phyloP scores from a whole-genome alignment of 2,797 vertebrate species.

The Lithobates pipiens region DNA sequence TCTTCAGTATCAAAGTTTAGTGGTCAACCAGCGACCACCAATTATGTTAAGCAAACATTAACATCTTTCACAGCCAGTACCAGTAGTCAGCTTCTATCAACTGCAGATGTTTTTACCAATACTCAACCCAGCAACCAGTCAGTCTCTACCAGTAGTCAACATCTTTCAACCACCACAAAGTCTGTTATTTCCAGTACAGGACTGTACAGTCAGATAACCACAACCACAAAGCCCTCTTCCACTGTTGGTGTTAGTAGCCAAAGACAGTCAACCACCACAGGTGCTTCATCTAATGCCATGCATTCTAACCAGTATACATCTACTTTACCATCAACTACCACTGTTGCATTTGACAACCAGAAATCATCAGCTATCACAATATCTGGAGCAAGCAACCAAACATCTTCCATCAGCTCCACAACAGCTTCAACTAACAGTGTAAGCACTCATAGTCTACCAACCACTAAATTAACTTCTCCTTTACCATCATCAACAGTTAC shows the following conservation, averaged over 20 bases:
- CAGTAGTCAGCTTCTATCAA: background rate
- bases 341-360: background rate
- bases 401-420: background rate
- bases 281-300: background rate
- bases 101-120: background rate
- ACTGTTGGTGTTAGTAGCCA: background rate
- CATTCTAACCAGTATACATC: background rate
- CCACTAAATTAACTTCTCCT: background rate
- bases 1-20: too few species aligned
- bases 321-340: background rate
- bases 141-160: background rate
- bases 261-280: background rate
- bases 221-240: background rate
- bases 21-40: too few species aligned
- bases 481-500: too few species aligned
- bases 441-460: background rate
- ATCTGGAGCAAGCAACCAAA: background rate
- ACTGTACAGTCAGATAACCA: background rate
- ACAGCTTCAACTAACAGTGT: background rate
- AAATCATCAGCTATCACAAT: background rate
- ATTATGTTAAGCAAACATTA: too few species aligned
- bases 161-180: background rate
- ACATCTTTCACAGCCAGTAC: too few species aligned
- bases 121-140: background rate
- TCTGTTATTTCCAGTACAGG: background rate